Base-by-base conservation (phyloP, 2,797 vertebrate genomes). In the Argya squamiceps region DNA sequence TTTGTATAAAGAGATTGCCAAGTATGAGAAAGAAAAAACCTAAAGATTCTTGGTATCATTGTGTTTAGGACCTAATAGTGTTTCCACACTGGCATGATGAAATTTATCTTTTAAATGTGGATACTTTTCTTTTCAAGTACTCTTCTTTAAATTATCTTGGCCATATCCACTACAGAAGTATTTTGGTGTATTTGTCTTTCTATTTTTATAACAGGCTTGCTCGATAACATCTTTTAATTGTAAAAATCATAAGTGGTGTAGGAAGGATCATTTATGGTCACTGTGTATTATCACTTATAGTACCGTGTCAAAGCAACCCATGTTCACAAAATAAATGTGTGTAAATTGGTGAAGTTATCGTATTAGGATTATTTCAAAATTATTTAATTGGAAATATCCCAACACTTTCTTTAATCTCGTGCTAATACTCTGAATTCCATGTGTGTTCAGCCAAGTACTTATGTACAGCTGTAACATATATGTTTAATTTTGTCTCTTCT, bases 401-500 rank as follows among this genome's bases (percentile, higher is more conserved):
- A 2, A 69, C 19, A 3, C 11, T 85, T 89, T 78, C 15, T 85
- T 82, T 88, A 87, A 56, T 76, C 14, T 67, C 30, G 2, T 86
- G 16, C 23, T 93, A 68, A 36, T 36, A 21, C 10, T 91, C 58
- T 46, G 50, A 92, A 67, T 84, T 84, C 41, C 10, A 2, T 70
- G 20, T 95, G 36, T 53, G 79, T 75, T 94, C 65, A 88, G 71
- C 69, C 34, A 88, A 84, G 81, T 95, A 36, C 71, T 95, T 86
- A 62, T 26, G 18, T 93, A 86, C 79, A 82, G 44, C 80, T 95
- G 68, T 86, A 97, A 89, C 44, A 44, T 68, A 69, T 85, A 96
- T 36, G 52, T 94, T 97, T 96, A 84, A 95, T 97, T 97, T 90
- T 97, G 44, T 92, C 78, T 96, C 36, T 93, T 37, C 97, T 97